A percentile compares a stretch with the other conserved stretches of the same genome.
phyloP scores from a whole-genome alignment of 2,113 vertebrate genomes.

The Erpornis zantholeuca region DNA sequence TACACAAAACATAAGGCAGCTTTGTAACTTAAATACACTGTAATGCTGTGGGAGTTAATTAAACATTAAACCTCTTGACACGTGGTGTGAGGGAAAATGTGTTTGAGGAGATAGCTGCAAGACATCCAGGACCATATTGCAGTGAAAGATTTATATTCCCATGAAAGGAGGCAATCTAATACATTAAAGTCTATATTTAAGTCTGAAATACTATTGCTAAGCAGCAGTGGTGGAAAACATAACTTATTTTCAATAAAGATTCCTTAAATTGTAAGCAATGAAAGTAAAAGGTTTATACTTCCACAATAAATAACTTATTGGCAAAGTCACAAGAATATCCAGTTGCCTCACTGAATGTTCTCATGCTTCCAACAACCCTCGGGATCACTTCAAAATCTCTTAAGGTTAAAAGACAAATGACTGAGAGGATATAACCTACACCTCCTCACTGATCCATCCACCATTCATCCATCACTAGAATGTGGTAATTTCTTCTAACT shows the following conservation, averaged over 20 bases:
- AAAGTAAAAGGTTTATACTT: conserved; percentile 27
- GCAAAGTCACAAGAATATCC: not conserved
- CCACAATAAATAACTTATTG: not conserved
- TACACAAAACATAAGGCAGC: conserved; percentile 61
- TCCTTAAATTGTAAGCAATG: conserved; percentile 7
- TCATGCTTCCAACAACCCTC: not conserved
- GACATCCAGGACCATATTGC: conserved; percentile 58
- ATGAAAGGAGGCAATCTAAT: conserved; percentile 51
- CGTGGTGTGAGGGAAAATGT: conserved; percentile 50
- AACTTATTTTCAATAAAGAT: conserved; percentile 53
- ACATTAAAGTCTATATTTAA: conserved; percentile 47
- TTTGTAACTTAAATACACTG: conserved; percentile 53
- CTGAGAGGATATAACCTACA: not conserved
- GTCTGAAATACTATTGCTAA: conserved; percentile 46
- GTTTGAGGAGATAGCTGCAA: conserved; percentile 61
- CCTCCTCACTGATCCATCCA: not conserved
- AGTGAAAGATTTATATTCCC: conserved; percentile 52
- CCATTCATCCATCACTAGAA: not conserved
- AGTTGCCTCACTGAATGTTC: not conserved
- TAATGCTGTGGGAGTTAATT: conserved; percentile 56
- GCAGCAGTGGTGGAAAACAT: conserved; percentile 24
- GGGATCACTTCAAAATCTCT: not conserved
- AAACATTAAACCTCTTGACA: conserved; percentile 67
- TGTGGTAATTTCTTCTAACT: not conserved
- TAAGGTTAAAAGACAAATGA: not conserved